Conservation (phyloP, 35 echinoderm and acorn worm species). For the Strongylocentrotus purpuratus region DNA sequence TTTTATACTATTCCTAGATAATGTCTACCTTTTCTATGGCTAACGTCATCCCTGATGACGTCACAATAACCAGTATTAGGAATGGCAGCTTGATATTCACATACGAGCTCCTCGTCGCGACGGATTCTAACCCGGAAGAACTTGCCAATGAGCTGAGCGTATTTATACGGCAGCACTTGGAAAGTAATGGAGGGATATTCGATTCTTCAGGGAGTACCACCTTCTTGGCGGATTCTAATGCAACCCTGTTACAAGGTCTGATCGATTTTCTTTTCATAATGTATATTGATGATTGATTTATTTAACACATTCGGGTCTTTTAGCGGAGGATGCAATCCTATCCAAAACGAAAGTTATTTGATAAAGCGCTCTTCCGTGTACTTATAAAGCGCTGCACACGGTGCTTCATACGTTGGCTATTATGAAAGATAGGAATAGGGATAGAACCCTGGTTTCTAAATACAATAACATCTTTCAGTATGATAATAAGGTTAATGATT, state of each 20-base stretch:
- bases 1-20: neutral
- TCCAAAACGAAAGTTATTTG: too few relatives aligned
- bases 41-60: neutral
- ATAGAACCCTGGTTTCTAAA: too few relatives aligned
- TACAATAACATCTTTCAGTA: too few relatives aligned
- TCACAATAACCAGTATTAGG: neutral
- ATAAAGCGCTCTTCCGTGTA: too few relatives aligned
- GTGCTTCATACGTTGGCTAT: too few relatives aligned
- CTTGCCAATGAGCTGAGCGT: neutral
- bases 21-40: neutral
- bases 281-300: too few relatives aligned
- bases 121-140: neutral
- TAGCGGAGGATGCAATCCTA: too few relatives aligned
- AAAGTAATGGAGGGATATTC: neutral
- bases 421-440: too few relatives aligned
- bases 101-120: neutral
- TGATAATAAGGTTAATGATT: too few relatives aligned
- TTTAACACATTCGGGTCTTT: too few relatives aligned
- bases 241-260: neutral
- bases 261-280: too few relatives aligned
- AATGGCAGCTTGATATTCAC: neutral
- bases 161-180: neutral
- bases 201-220: neutral
- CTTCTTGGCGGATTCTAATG: neutral
- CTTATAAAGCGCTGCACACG: too few relatives aligned